phyloP scores from a whole-genome alignment of 2,888 invertebrate species.

The Ligdia adustata region DNA sequence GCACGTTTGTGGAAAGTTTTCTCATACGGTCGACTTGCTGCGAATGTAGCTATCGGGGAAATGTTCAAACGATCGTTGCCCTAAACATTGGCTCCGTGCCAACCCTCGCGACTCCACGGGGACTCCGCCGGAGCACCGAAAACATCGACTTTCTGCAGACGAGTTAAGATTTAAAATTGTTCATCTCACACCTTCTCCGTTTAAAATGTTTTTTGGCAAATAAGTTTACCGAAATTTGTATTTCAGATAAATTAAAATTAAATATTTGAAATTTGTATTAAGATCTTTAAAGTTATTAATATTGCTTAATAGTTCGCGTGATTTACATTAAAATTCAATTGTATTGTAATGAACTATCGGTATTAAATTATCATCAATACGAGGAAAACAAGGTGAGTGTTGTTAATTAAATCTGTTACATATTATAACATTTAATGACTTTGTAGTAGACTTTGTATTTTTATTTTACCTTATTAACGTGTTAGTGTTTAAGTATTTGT shows the following conservation, averaged over 20 bases:
- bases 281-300: no score
- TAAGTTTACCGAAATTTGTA: neutral
- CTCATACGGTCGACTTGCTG: constrained; percentile 58
- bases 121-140: constrained; percentile 37
- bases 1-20: constrained; percentile 63
- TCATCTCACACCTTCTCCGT: constrained; percentile 1
- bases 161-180: constrained; percentile 40
- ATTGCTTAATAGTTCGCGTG: no score
- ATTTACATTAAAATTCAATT: no score
- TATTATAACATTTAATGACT: no score
- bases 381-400: no score
- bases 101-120: constrained; percentile 50
- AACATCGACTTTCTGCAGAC: constrained; percentile 35
- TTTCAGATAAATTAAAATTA: constrained; percentile 6
- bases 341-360: no score
- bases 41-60: constrained; percentile 65
- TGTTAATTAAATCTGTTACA: no score
- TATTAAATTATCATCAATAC: no score
- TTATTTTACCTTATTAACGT: no score
- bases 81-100: constrained; percentile 65
- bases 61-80: constrained; percentile 63
- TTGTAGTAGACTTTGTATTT: no score
- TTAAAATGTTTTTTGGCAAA: constrained; percentile 1
- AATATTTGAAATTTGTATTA: no score
- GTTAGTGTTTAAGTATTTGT: no score